These are phyloP conservation scores for Autographa gamma DNA, from an alignment of 2,888 invertebrate genomes.

Conservation along the genomic window DNA sequence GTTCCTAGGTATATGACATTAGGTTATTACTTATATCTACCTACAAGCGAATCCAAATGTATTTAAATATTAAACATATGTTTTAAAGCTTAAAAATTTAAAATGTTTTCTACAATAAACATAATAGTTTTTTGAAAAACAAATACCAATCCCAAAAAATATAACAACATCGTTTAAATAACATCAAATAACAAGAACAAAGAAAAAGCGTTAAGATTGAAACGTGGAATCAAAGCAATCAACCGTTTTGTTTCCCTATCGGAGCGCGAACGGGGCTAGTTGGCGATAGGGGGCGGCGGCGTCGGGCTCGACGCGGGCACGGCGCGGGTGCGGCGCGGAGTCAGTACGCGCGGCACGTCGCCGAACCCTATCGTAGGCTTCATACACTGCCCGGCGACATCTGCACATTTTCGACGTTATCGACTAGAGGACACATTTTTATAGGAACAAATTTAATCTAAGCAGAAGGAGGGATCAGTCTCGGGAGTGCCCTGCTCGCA, in stretches of 20 bases:
- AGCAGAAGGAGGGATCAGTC: slow-evolving; percentile 85
- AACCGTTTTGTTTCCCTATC: slow-evolving; percentile 66
- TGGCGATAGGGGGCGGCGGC: slow-evolving; percentile 8
- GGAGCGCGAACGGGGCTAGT: slow-evolving; percentile 38
- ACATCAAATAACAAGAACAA: background rate
- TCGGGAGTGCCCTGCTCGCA: slow-evolving; percentile 81
- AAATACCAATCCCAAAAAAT: background rate
- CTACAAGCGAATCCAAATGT: too few relatives aligned
- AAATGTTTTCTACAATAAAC: too few relatives aligned
- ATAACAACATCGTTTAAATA: background rate
- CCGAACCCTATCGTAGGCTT: slow-evolving; percentile 79
- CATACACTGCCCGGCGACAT: slow-evolving; percentile 82
- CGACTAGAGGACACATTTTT: slow-evolving; percentile 84
- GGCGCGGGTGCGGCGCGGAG: slow-evolving; percentile 23
- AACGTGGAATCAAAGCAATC: slow-evolving; percentile 60
- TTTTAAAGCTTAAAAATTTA: too few relatives aligned
- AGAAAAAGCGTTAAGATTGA: slow-evolving; percentile 20
- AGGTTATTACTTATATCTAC: too few relatives aligned
- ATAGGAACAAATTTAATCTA: slow-evolving; percentile 87
- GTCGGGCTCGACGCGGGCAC: slow-evolving; percentile 18
- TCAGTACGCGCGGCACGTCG: slow-evolving; percentile 82
- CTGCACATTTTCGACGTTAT: slow-evolving; percentile 86
- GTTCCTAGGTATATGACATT: background rate
- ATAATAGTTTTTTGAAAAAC: too few relatives aligned
- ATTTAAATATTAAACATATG: too few relatives aligned